Conservation (phyloP, 2,113 vertebrate species). For the Grammomys dolichurus region DNA sequence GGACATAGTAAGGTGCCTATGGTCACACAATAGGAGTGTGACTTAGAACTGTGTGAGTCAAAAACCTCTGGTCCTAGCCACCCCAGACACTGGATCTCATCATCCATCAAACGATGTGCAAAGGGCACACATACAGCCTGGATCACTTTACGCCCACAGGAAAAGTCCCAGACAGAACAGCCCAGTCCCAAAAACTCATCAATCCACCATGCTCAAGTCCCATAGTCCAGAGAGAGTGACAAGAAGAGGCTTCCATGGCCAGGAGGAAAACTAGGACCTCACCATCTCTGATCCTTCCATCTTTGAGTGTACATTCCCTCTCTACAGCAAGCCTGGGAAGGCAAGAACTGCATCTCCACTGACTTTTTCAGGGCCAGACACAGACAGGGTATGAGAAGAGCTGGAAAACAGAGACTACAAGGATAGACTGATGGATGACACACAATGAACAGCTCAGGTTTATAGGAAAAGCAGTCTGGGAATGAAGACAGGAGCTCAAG, state of each 20-base stretch:
- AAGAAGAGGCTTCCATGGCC: not conserved
- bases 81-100: not conserved
- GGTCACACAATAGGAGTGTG: not conserved
- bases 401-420: not conserved
- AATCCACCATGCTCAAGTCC: not conserved
- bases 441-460: not conserved
- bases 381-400: not conserved
- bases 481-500: not conserved
- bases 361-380: not conserved
- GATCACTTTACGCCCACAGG: too few species aligned
- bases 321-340: not conserved
- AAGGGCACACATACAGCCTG: not conserved
- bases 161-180: not conserved
- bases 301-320: not conserved
- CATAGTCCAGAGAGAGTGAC: not conserved
- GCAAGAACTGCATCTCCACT: not conserved
- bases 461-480: not conserved
- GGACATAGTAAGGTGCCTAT: not conserved
- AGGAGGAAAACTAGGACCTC: not conserved
- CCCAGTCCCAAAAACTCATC: not conserved
- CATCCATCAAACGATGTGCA: not conserved
- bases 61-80: not conserved
- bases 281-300: not conserved
- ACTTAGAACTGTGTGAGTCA: not conserved
- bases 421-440: too few species aligned